Evolutionary conservation across 2,797 vertebrate genomes (phyloP).

Genomic region (Sebastes steindachneri): DNA sequence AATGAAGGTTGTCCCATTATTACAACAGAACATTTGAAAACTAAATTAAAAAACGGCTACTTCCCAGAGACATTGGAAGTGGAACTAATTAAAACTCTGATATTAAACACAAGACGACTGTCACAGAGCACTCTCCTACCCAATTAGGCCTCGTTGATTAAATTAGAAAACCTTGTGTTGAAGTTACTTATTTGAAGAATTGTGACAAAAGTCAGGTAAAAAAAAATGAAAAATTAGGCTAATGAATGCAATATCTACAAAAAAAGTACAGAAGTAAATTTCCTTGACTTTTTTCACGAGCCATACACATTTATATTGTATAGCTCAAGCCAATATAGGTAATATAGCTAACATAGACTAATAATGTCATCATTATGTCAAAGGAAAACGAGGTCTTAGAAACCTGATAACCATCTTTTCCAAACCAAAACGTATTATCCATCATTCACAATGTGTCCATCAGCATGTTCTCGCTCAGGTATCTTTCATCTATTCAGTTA

Average conservation of each 20-base stretch:
- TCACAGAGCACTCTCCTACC: not conserved
- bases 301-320: not conserved
- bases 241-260: not conserved
- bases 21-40: not conserved
- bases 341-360: not conserved
- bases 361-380: not conserved
- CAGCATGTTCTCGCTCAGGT: not conserved
- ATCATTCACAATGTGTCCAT: not conserved
- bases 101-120: not conserved
- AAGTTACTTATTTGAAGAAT: not conserved
- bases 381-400: not conserved
- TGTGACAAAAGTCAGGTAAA: not conserved
- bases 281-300: not conserved
- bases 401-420: not conserved
- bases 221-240: not conserved
- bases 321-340: not conserved
- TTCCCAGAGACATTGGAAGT: not conserved
- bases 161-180: not conserved
- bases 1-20: not conserved
- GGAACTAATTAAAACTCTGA: constrained; percentile 5
- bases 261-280: not conserved
- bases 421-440: not conserved
- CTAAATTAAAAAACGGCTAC: not conserved
- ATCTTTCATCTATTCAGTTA: not conserved
- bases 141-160: not conserved